These are phyloP conservation scores for Metaphire vulgaris DNA, from an alignment of 1,140 invertebrate genomes.

Conservation along the genomic window DNA sequence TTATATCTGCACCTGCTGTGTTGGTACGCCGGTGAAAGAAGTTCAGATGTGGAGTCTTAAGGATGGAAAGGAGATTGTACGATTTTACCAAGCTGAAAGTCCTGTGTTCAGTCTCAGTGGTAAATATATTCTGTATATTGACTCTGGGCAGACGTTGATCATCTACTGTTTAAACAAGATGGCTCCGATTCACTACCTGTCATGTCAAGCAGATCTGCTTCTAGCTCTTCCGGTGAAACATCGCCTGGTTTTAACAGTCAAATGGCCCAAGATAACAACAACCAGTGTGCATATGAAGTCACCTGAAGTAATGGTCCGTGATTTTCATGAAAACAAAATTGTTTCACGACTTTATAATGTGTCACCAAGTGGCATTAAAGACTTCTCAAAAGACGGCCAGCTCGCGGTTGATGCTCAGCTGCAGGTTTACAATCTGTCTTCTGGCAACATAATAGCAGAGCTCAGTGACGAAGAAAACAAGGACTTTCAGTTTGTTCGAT, in stretches of 20 bases:
- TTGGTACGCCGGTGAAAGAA: not conserved
- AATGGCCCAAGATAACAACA: not conserved
- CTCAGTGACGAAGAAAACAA: not conserved
- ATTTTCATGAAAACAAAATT: constrained; percentile 20
- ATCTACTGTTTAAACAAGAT: constrained; percentile 17
- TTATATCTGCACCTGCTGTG: constrained; percentile 11
- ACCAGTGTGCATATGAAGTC: not conserved
- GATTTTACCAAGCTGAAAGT: constrained; percentile 14
- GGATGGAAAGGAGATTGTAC: constrained; percentile 13
- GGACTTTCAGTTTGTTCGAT: constrained; percentile 19
- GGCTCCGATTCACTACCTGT: constrained; percentile 1
- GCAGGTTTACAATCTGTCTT: constrained; percentile 10
- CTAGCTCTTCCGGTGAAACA: constrained; percentile 16
- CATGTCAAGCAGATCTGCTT: constrained; percentile 13
- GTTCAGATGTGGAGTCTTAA: constrained; percentile 20
- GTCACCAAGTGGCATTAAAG: constrained; percentile 20
- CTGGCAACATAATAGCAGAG: not conserved
- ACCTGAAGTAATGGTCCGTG: constrained; percentile 11
- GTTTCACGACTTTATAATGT: constrained; percentile 14
- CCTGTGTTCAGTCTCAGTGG: constrained; percentile 21
- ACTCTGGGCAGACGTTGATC: constrained; percentile 13
- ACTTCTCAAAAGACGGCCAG: constrained; percentile 27
- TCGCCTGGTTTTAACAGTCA: constrained; percentile 19
- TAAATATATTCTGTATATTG: constrained; percentile 22
- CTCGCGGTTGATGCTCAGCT: constrained; percentile 27